These are phyloP conservation scores for Takifugu rubripes DNA, from an alignment of 2,797 vertebrate genomes.

Conservation along the genomic window DNA sequence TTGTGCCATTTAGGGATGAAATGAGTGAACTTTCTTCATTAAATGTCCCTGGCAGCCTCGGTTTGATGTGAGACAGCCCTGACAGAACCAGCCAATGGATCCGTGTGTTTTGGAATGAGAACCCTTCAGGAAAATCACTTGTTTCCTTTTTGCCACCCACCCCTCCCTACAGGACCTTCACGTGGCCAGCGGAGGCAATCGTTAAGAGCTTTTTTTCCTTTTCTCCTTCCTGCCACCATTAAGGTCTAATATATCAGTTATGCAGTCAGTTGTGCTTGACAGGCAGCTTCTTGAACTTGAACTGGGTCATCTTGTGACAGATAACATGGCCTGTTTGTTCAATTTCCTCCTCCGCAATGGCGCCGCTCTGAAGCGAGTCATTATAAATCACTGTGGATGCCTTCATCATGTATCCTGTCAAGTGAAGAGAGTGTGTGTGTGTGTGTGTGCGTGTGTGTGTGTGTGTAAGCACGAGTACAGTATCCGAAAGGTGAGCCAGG, in stretches of 20 bases:
- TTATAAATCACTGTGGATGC: constrained; percentile 75
- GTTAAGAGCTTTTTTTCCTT: constrained; percentile 72
- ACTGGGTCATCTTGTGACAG: constrained; percentile 77
- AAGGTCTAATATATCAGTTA: constrained; percentile 79
- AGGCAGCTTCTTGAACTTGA: constrained; percentile 79
- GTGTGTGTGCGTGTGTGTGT: constrained; percentile 9
- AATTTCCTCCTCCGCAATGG: constrained; percentile 72
- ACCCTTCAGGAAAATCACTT: constrained; percentile 66
- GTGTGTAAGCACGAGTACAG: constrained; percentile 18
- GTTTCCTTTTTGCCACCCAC: constrained; percentile 63
- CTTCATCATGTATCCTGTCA: constrained; percentile 75
- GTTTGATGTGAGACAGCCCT: too few relatives aligned
- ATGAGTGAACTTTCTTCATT: too few relatives aligned
- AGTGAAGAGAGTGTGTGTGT: constrained; percentile 3
- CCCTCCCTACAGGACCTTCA: constrained; percentile 68
- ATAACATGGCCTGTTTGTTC: constrained; percentile 75
- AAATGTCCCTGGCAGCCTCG: too few relatives aligned
- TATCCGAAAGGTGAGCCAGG: constrained; percentile 8
- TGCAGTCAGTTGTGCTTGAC: constrained; percentile 76
- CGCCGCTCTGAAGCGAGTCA: constrained; percentile 64
- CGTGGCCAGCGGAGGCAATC: constrained; percentile 66
- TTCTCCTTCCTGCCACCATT: constrained; percentile 55
- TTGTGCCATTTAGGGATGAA: too few relatives aligned
- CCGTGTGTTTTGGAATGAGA: constrained; percentile 46
- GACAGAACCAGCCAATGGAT: constrained; percentile 20